Base-by-base conservation (phyloP, 2,888 invertebrate genomes). In the Stenchaetothrips biformis region DNA sequence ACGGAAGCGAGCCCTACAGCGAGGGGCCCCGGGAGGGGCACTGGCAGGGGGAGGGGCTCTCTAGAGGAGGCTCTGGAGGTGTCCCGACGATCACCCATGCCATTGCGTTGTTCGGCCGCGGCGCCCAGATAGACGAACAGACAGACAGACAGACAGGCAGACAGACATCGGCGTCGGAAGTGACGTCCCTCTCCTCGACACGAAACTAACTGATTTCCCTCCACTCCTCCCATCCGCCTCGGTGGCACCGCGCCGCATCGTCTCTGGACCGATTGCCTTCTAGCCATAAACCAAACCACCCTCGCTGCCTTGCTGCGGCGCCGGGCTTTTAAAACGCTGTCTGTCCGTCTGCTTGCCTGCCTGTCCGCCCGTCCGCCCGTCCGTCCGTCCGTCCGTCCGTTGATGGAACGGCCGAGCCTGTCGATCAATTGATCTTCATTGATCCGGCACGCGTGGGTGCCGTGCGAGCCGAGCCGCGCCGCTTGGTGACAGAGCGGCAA, bases 341-440 rank as follows among this genome's bases (percentile, higher is more conserved):
- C 13, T 53, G 53, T 53, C 13, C 6, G 53, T 53, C 53, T 16
- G 53, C 6, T 7, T 16, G 53, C 2, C 53, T 53, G 53, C 6
- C 53, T 53, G 53, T 53, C 53, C 2, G 53, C 4, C 53, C 6
- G 53, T 53, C 13, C 6, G 53, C 6, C 53, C 6, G 53, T 53
- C 13, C 6, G 53, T 53, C 53, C 6, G 16, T 16, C 53, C 6
- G 53, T 53, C 37, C 4, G 37, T 37, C 37, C 37, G 37, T 37
- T 37, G 37, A 37, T 37, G 37, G 37, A 37, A 37, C 37, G 37
- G 37, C 37, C 37, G 37, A 4, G 37, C 37, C 37, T 37, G 37
- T 74, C 67, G 67, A 74, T 74, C 67, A 74, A 74, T 74, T 74
- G 67, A 74, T 74, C 67, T 21, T 74, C 67, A 74, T 74, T 74